A percentile compares a stretch with the other conserved stretches of the same genome.
Evolutionary conservation across 2,797 vertebrate species (phyloP).

Genomic region (Cynopterus sphinx): DNA sequence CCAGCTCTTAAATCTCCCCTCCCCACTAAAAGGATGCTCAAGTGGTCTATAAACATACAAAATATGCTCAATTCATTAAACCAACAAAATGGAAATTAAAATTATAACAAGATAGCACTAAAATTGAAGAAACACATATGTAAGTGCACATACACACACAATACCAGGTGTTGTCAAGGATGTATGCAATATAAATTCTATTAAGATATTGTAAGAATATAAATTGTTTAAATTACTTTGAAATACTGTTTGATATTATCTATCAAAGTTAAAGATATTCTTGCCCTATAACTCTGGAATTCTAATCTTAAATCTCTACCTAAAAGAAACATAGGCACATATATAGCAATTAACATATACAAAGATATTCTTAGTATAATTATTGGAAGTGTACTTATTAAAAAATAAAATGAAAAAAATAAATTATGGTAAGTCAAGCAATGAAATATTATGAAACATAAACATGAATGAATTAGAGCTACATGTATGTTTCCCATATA

Average conservation of each 20-base stretch:
- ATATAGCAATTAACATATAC: background rate
- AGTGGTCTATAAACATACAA: background rate
- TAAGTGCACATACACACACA: background rate
- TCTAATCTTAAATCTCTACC: slow-evolving; percentile 6
- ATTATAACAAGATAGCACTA: background rate
- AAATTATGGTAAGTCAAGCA: slow-evolving; percentile 10
- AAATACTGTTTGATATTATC: slow-evolving; percentile 40
- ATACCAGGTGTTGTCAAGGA: background rate
- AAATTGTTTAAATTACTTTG: slow-evolving; percentile 15
- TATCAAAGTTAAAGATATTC: background rate
- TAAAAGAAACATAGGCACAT: background rate
- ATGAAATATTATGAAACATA: slow-evolving; percentile 18
- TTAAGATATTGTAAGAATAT: background rate
- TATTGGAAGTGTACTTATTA: background rate
- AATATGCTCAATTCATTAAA: background rate
- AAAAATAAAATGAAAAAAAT: slow-evolving; percentile 47
- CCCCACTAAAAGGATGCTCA: background rate
- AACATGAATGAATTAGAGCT: slow-evolving; percentile 11
- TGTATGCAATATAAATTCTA: background rate
- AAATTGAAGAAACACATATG: background rate
- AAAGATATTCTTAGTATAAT: background rate
- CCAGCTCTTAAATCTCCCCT: background rate
- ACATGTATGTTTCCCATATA: background rate
- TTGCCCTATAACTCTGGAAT: background rate
- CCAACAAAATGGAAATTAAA: background rate